A percentile compares a stretch with the other conserved stretches of the same genome.
Evolutionary conservation across 2,797 vertebrate genomes (phyloP).

Genomic region (Phoebastria nigripes): DNA sequence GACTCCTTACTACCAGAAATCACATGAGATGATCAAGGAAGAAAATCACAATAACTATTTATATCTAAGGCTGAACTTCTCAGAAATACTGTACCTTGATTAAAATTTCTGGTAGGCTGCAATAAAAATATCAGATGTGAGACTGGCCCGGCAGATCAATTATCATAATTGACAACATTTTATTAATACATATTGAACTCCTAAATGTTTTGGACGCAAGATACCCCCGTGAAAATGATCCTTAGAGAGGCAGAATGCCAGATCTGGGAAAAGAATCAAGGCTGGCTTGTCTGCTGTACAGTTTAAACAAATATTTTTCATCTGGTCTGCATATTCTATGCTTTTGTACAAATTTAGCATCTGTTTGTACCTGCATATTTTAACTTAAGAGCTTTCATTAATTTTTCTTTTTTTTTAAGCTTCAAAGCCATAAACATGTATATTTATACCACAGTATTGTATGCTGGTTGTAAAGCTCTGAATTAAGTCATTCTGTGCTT

Average conservation of each 20-base stretch:
- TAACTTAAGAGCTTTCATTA: slow-evolving; percentile 56
- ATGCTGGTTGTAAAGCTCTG: slow-evolving; percentile 55
- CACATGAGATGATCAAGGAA: slow-evolving; percentile 86
- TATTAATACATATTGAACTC: slow-evolving; percentile 68
- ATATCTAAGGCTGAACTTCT: slow-evolving; percentile 81
- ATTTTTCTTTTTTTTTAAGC: slow-evolving; percentile 29
- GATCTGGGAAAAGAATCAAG: slow-evolving; percentile 66
- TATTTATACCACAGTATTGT: slow-evolving; percentile 64
- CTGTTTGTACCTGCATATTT: slow-evolving; percentile 69
- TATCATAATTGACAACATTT: slow-evolving; percentile 69
- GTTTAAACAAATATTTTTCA: slow-evolving; percentile 70
- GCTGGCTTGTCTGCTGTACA: slow-evolving; percentile 51
- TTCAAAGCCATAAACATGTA: slow-evolving; percentile 62
- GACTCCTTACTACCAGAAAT: slow-evolving; percentile 86
- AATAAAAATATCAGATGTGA: slow-evolving; percentile 79
- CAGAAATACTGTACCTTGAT: slow-evolving; percentile 87
- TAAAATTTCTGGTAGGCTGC: slow-evolving; percentile 80
- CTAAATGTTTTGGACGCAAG: slow-evolving; percentile 69
- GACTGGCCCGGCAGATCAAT: slow-evolving; percentile 75
- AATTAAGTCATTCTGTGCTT: slow-evolving; percentile 67
- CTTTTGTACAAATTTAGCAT: slow-evolving; percentile 69
- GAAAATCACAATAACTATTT: slow-evolving; percentile 85
- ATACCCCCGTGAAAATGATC: slow-evolving; percentile 64
- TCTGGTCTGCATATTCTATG: slow-evolving; percentile 59
- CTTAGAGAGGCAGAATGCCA: slow-evolving; percentile 66